Base-by-base conservation (phyloP, 2,113 vertebrate species). In the Syrrhaptes paradoxus region DNA sequence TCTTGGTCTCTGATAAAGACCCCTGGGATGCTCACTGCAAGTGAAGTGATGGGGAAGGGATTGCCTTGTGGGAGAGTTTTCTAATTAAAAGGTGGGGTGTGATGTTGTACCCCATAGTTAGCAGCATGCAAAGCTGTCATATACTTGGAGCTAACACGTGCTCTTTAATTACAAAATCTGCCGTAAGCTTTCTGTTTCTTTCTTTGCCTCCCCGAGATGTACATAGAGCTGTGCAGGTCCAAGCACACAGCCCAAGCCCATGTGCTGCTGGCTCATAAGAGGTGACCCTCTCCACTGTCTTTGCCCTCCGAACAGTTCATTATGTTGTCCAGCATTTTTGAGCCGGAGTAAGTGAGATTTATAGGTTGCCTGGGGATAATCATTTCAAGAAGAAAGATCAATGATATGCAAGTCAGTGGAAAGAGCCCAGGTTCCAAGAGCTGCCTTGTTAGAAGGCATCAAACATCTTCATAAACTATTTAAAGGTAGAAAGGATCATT, bases 391-490 rank as follows among this genome's bases (percentile, higher is more conserved):
- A 70, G 63, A 91, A 86, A 96, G 91, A 96, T 98, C 94, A 90
- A 41, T 94, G 95, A 74, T 51, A 71, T 54, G 51, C 65, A 89
- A 95, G 80, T 66, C 49, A 25, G 85, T 96, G 67, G 58, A 91
- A 85, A 92, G 95, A 94, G 58, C 49, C 73, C 79, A 59, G 62
- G 79, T 89, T 96, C 63, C 92, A 68, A 70, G 31, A 75, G 52
- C 85, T 83, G 75, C 74, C 61, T 91, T 73, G 63, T 85, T 93
- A 92, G 91, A 92, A 94, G 77, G 76, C 54, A 91, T 82, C 89
- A 93, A 84, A 82, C 29, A 88, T 79, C 79, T 86, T 95, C 95
- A 96, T 97, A 85, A 97, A 96, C 80, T 96, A 96, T 96, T 97
- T 94, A 96, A 92, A 96, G 73, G 80, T 62, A 94, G 92, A 79